Conservation (phyloP, 2,113 vertebrate genomes). For the Aegotheles bennettii region DNA sequence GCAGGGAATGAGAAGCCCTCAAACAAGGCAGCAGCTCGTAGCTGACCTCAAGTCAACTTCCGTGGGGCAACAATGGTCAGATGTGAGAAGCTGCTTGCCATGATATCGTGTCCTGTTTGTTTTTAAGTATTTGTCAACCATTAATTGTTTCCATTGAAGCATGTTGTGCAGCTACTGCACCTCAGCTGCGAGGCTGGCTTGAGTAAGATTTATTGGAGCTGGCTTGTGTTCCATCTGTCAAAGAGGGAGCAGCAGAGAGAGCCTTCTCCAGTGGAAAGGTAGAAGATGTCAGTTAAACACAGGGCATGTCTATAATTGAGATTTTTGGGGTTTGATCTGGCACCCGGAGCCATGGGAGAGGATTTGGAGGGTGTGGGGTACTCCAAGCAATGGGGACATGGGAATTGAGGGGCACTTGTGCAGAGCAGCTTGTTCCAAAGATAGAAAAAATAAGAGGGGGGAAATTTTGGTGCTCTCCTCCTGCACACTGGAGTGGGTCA, state of each 20-base stretch:
- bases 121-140: conserved; percentile 1
- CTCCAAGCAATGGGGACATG: not conserved
- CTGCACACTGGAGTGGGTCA: not conserved
- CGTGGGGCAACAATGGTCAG: conserved; percentile 8
- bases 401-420: not conserved
- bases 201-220: not conserved
- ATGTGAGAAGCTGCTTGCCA: conserved; percentile 6
- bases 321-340: not conserved
- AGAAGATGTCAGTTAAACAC: not conserved
- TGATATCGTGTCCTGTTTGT: not conserved
- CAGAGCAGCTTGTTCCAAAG: not conserved
- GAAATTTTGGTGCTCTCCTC: not conserved
- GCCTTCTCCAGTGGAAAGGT: not conserved
- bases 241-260: not conserved
- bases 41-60: not conserved
- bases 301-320: not conserved
- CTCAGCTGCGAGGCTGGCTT: not conserved
- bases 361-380: not conserved
- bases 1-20: not conserved
- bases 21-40: not conserved
- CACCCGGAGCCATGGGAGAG: not conserved
- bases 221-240: not conserved
- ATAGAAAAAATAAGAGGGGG: too few relatives aligned
- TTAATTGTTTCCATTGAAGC: not conserved
- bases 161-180: not conserved